Evolutionary conservation across 2,113 vertebrate species (phyloP).

Genomic region (Aspidoscelis tigris): DNA sequence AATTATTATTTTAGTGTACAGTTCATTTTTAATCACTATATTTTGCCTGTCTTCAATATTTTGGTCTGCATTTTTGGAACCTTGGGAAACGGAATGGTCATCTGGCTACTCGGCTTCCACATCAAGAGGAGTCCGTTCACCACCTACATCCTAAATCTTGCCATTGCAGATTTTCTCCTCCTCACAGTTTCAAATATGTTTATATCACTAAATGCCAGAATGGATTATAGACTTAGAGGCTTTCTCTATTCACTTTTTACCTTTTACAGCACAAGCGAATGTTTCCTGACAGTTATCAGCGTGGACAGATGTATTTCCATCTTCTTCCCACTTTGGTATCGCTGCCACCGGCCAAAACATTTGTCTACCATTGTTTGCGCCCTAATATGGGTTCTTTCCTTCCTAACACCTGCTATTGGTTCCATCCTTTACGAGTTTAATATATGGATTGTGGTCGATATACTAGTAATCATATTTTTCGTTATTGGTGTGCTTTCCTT

Average conservation of each 20-base stretch:
- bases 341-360: background rate
- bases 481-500: background rate
- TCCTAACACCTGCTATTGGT: background rate
- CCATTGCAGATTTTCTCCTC: too few species aligned
- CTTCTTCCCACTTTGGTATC: constrained; percentile 14
- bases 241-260: too few species aligned
- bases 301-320: background rate
- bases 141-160: too few species aligned
- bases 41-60: background rate
- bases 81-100: too few species aligned
- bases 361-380: background rate
- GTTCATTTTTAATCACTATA: too few species aligned
- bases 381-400: background rate
- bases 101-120: too few species aligned
- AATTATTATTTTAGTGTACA: too few species aligned
- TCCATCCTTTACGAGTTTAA: background rate
- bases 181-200: too few species aligned
- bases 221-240: too few species aligned
- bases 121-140: too few species aligned
- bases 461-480: background rate
- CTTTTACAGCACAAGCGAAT: background rate
- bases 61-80: too few species aligned
- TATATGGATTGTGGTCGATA: fast-evolving
- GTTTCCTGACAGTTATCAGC: background rate
- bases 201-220: too few species aligned